Evolutionary conservation across 2,888 invertebrate species (phyloP), one percentile per base, ranked within the genome.

Genomic region (Lordiphosa andalusiaca): DNA sequence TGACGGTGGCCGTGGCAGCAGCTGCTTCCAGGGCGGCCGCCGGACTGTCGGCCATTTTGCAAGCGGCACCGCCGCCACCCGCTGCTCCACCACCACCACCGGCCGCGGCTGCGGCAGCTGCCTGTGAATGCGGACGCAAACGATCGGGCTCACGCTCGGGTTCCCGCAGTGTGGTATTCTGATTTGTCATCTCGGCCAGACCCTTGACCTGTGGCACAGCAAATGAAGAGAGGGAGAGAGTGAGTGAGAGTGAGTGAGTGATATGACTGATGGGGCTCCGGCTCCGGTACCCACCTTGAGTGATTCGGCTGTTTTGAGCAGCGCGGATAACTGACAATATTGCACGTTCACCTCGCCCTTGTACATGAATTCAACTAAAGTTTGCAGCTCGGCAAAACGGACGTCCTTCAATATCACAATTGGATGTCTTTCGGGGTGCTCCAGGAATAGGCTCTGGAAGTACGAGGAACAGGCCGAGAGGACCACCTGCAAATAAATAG

Each of bases 361-460:
- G 93, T 97, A 97, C 96, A 97, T 97, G 93, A 96, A 97, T 93
- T 96, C 96, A 90, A 97, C 94, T 89, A 97, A 93, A 82, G 96
- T 96, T 90, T 96, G 93, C 88, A 97, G 92, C 91, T 96, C 96
- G 89, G 94, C 92, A 90, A 96, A 95, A 88, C 95, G 94, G 89
- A 96, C 96, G 95, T 97, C 96, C 91, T 96, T 96, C 87, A 97
- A 93, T 90, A 97, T 96, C 90, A 97, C 96, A 90, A 97, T 97
- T 87, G 96, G 96, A 90, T 97, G 96, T 84, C 94, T 93, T 90
- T 95, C 95, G 84, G 96, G 96, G 90, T 97, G 96, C 91, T 96
- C 96, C 91, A 96, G 93, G 92, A 97, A 97, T 87, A 97, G 93
- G 88, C 95, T 94, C 90, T 96, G 95, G 92, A 97, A 97, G 92